These are phyloP conservation scores for Andrena hattorfiana DNA, from an alignment of 2,888 invertebrate genomes.

Conservation along the genomic window DNA sequence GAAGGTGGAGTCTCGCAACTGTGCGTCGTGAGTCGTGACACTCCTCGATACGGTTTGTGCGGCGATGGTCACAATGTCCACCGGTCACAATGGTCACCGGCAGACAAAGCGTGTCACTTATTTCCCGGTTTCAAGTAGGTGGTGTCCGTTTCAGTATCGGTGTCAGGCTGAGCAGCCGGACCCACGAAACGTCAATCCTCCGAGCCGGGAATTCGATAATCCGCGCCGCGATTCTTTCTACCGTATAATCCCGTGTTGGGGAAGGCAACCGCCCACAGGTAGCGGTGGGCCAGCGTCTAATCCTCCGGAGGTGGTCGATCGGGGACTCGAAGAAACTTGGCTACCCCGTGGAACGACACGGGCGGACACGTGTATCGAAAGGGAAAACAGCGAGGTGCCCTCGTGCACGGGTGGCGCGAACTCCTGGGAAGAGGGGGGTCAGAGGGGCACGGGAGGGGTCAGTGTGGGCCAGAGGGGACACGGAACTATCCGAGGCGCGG, in stretches of 20 bases:
- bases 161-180: not conserved
- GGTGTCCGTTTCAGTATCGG: not conserved
- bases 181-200: not conserved
- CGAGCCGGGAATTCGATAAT: not conserved
- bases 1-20: too few species aligned
- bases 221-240: not conserved
- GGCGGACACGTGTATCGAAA: conserved; percentile 37
- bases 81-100: too few species aligned
- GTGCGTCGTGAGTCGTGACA: too few species aligned
- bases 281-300: not conserved
- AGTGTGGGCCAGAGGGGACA: conserved; percentile 33
- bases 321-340: conserved; percentile 5
- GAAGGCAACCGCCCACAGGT: not conserved
- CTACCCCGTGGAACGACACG: not conserved
- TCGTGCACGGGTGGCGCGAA: conserved; percentile 44
- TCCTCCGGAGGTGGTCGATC: not conserved
- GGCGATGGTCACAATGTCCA: too few species aligned
- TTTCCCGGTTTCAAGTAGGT: not conserved
- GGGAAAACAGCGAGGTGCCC: conserved; percentile 5
- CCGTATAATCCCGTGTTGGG: not conserved
- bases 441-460: not conserved
- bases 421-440: conserved; percentile 46
- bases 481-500: conserved; percentile 58
- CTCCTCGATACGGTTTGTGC: too few species aligned
- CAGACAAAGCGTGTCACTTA: too few species aligned